Evolutionary conservation across 64 coral and sea anemone species (phyloP).

Genomic region (Trachythela sp.): DNA sequence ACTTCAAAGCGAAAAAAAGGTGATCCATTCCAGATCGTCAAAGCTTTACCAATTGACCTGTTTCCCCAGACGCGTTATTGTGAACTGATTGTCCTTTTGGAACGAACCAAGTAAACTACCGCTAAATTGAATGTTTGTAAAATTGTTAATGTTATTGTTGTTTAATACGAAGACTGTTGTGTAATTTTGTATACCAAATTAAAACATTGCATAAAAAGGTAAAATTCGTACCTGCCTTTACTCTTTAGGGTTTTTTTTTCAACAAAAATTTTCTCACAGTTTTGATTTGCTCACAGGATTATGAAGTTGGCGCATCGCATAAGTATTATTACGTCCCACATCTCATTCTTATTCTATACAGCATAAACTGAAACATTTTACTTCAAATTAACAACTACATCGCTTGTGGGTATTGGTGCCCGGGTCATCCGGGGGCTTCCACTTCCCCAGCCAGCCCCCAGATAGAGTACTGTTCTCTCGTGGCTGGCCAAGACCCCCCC

Average conservation of each 20-base stretch:
- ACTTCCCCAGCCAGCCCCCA: no score
- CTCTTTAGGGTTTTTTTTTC: no score
- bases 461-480: no score
- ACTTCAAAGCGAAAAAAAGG: slow-evolving; percentile 77
- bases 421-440: no score
- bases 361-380: no score
- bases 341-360: no score
- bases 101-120: slow-evolving; percentile 45
- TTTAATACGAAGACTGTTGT: not conserved
- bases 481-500: no score
- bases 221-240: not conserved
- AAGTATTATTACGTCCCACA: no score
- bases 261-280: no score
- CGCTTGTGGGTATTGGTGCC: no score
- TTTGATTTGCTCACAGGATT: not conserved
- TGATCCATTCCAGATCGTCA: slow-evolving; percentile 73
- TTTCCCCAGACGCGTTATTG: slow-evolving; percentile 94
- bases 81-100: slow-evolving; percentile 78
- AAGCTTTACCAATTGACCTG: slow-evolving; percentile 75
- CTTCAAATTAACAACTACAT: no score
- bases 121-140: slow-evolving; percentile 7
- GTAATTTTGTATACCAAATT: not conserved
- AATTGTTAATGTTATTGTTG: not conserved
- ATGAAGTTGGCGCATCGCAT: not conserved
- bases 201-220: not conserved